phyloP scores from a whole-genome alignment of 2,797 vertebrate genomes.

The Lacerta viridis region DNA sequence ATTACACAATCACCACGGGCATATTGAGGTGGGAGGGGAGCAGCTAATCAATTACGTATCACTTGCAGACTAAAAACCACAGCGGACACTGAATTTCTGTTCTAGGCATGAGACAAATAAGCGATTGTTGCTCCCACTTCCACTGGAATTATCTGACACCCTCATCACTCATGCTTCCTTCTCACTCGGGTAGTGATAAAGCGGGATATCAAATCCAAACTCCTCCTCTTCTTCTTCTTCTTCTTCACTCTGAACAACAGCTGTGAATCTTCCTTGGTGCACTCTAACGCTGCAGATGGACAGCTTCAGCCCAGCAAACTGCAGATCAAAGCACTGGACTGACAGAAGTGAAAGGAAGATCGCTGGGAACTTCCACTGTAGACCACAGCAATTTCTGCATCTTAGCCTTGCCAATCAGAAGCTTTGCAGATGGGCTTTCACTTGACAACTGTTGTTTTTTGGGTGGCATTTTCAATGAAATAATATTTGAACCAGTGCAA shows the following conservation, averaged over 20 bases:
- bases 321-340: background rate
- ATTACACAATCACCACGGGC: too few species aligned
- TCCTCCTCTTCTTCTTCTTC: too few species aligned
- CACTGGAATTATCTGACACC: too few species aligned
- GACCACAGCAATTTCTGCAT: background rate
- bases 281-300: background rate
- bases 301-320: background rate
- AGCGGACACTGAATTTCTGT: too few species aligned
- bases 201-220: too few species aligned
- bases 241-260: background rate
- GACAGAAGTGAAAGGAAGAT: background rate
- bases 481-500: background rate
- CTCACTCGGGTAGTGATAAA: background rate
- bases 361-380: background rate
- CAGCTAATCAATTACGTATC: too few species aligned
- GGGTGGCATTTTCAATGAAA: background rate
- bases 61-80: too few species aligned
- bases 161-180: background rate
- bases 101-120: too few species aligned
- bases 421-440: background rate
- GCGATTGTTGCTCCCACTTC: too few species aligned
- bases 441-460: background rate
- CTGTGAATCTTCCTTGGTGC: too few species aligned
- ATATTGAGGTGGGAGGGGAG: too few species aligned
- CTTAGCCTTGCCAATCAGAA: background rate